Base-by-base conservation (phyloP, 1,140 invertebrate species). In the Hyphantria cunea region DNA sequence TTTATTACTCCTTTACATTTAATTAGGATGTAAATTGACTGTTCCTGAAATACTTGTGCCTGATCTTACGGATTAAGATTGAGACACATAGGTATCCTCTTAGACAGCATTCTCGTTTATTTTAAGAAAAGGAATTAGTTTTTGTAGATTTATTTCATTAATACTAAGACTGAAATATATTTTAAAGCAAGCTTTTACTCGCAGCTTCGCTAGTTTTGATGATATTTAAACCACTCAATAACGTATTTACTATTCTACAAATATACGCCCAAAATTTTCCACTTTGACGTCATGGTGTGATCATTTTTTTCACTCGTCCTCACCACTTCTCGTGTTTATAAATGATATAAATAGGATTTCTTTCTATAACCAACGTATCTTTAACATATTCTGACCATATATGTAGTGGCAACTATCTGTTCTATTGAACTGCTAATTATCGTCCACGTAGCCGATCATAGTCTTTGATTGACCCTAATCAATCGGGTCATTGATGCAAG, bases 1-100 rank as follows among this genome's bases (percentile, higher is more conserved):
- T 60, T 78, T 82, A 82, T 78, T 77, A 63, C 59, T 53, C 54
- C 44, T 58, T 50, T 17, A 64, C 47, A 71, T 69, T 72, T 73
- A 76, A 80, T 72, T 76, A 68, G 53, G 33, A 71, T 75, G 53
- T 64, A 69, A 70, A 73, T 72, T 65, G 56, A 33, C 42, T 51
- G 49, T 49, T 58, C 53, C 6, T 45, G 55, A 33, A 34, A 47
- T 17, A 56, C 41, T 37, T 37, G 8, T 37, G 8, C 34, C 34
- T 37, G 34, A 44, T 25, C 42, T 47, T 17, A 31, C 33, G 39
- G 41, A 45, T 47, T 59, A 59, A 25, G 17, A 25, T 25, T 25
- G 5, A 25, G 17, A 25, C 17, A 25, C 17, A 25, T 25, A 25
- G 2, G 2, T 25, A 25, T 3, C 17, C 17, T 25, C 17, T 25